Conservation (phyloP, 2,888 invertebrate species). For the Microctonus hyperodae region DNA sequence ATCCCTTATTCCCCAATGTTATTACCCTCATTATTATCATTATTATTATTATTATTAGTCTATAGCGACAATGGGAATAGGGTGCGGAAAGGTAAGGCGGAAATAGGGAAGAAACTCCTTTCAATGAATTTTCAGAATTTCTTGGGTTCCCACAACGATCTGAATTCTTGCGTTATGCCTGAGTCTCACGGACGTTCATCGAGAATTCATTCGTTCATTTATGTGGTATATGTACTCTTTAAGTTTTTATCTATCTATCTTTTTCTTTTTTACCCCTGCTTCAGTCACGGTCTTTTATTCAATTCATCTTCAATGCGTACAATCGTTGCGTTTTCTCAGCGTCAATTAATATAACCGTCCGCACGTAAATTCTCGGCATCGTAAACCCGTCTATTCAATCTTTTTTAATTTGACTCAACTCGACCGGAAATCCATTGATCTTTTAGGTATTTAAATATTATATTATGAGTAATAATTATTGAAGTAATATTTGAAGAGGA, state of each 20-base stretch:
- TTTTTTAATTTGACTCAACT: constrained; percentile 10
- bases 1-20: constrained; percentile 14
- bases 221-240: not conserved
- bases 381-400: not conserved
- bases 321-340: constrained; percentile 22
- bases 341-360: constrained; percentile 42
- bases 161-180: not conserved
- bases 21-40: constrained; percentile 29
- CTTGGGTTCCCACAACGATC: not conserved
- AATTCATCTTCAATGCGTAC: not conserved
- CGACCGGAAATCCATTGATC: constrained; percentile 19
- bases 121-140: constrained; percentile 23
- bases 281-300: too few species aligned
- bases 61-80: not conserved
- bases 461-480: not conserved
- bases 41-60: constrained; percentile 26
- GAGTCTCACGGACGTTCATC: not conserved
- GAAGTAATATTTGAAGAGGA: not conserved
- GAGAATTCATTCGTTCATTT: not conserved
- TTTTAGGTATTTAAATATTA: not conserved
- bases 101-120: constrained; percentile 24
- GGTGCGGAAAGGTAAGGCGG: not conserved
- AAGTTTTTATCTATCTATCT: not conserved
- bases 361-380: constrained; percentile 28
- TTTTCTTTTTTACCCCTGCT: not conserved